These are phyloP conservation scores for Laothoe populi DNA, from an alignment of 2,888 invertebrate genomes.

Conservation along the genomic window DNA sequence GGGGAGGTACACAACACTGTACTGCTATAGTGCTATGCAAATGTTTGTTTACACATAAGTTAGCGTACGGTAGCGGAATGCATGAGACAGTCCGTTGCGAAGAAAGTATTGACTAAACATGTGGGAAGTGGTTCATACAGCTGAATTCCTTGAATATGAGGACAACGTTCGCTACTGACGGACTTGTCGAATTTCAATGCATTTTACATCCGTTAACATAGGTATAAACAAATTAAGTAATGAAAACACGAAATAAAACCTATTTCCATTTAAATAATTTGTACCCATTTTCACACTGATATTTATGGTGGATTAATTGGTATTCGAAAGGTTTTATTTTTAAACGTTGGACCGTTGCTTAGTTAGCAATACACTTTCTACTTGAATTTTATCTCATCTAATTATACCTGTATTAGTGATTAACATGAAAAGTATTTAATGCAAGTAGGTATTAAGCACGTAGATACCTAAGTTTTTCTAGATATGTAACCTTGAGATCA, in stretches of 20 bases:
- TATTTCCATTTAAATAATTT: too few species aligned
- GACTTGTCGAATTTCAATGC: conserved; percentile 18
- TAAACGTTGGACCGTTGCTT: too few species aligned
- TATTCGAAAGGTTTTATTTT: too few species aligned
- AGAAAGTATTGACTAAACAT: conserved; percentile 62
- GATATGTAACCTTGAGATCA: not conserved
- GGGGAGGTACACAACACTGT: conserved; percentile 48
- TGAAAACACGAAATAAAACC: too few species aligned
- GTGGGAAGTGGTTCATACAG: conserved; percentile 27
- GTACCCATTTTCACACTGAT: too few species aligned
- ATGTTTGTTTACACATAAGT: conserved; percentile 69
- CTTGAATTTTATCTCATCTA: too few species aligned
- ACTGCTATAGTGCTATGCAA: conserved; percentile 62
- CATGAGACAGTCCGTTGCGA: conserved; percentile 41
- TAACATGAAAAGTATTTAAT: too few species aligned
- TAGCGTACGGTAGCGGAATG: conserved; percentile 51
- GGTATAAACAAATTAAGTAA: too few species aligned
- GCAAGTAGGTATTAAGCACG: not conserved
- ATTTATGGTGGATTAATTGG: too few species aligned
- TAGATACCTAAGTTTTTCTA: not conserved
- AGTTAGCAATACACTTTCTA: too few species aligned
- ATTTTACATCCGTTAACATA: conserved; percentile 20
- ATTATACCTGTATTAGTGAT: too few species aligned
- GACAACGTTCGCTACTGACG: conserved; percentile 8
- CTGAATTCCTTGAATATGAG: conserved; percentile 29